A percentile compares a stretch with the other conserved stretches of the same genome.
Conservation (phyloP, 2,888 invertebrate genomes). For the Xestobium rufovillosum region DNA sequence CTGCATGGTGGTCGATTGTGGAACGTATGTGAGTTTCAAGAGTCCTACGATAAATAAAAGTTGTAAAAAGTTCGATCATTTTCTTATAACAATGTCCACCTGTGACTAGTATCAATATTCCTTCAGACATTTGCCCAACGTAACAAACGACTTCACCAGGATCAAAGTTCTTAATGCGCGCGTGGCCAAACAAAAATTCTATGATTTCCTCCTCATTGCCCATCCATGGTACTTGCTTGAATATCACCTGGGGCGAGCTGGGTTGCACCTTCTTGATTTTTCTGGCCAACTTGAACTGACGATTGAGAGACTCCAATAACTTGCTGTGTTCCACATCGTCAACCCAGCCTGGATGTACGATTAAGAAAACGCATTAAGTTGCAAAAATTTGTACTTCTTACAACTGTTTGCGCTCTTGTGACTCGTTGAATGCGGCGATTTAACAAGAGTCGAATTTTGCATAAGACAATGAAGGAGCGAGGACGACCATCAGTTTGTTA, state of each 20-base stretch:
- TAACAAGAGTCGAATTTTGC: too few relatives aligned
- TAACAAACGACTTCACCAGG: neutral
- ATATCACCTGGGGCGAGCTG: neutral
- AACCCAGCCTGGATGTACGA: neutral
- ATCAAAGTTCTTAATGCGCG: neutral
- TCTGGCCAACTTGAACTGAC: neutral
- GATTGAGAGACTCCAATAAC: neutral
- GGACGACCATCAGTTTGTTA: too few relatives aligned
- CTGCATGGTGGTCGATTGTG: neutral
- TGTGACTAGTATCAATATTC: neutral
- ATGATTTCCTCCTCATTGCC: neutral
- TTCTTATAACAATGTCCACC: too few relatives aligned
- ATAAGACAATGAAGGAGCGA: too few relatives aligned
- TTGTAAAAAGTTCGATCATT: too few relatives aligned
- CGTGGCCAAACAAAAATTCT: neutral
- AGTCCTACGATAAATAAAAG: too few relatives aligned
- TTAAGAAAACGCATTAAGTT: too few relatives aligned
- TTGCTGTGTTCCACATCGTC: slow-evolving; percentile 2
- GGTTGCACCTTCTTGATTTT: neutral
- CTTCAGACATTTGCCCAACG: neutral
- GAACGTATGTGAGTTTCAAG: neutral
- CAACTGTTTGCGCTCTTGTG: too few relatives aligned
- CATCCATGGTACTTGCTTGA: neutral
- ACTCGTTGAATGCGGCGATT: too few relatives aligned
- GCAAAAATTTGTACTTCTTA: too few relatives aligned